Base-by-base conservation (phyloP, 2,113 vertebrate genomes). In the Xiphophorus hellerii region DNA sequence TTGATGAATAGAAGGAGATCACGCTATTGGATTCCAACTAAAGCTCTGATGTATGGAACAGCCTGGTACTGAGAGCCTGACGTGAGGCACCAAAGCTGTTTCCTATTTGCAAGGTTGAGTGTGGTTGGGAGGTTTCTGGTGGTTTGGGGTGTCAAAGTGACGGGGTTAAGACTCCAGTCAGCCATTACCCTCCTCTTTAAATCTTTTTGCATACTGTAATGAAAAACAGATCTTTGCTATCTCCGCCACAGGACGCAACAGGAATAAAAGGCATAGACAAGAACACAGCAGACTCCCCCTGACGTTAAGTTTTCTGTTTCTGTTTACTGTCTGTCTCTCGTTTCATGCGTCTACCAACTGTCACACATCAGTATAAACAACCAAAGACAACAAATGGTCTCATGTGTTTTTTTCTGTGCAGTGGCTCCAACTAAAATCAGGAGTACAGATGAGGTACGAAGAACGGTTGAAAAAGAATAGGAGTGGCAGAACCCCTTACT, bases 141-240 rank as follows among this genome's bases (percentile, higher is more conserved):
- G 84, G 87, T 85, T 87, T 63, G 69, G 64, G 61, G 84, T 80
- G 48, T 93, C 84, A 80, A 35, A 81, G 82, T 86, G 88, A 89
- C 81, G 71, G 85, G 87, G 84, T 92, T 86, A 89, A 90, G 39
- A 80, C 88, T 77, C 77, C 75, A 88, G 87, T 88, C 84, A 84
- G 77, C 79, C 86, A 87, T 88, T 88, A 87, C 33, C 9, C 74
- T 83, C 77, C 85, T 85, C 62, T 90, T 83, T 69, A 70, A 83
- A 88, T 82, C 71, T 75, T 33, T 79, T 61, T 76, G 69, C 66
- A 30, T 81, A 69, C n/a, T 31, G 30, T 90, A 93, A 92, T 83
- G 82, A 87, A 76, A 88, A 91, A 73, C 91, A 91, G 90, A 87
- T 62, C 69, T 74, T 44, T 35, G 12, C 78, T 85, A 82, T 89